A percentile compares a stretch with the other conserved stretches of the same genome.
phyloP scores from a whole-genome alignment of 2,113 vertebrate species.

The Loxodonta africana region DNA sequence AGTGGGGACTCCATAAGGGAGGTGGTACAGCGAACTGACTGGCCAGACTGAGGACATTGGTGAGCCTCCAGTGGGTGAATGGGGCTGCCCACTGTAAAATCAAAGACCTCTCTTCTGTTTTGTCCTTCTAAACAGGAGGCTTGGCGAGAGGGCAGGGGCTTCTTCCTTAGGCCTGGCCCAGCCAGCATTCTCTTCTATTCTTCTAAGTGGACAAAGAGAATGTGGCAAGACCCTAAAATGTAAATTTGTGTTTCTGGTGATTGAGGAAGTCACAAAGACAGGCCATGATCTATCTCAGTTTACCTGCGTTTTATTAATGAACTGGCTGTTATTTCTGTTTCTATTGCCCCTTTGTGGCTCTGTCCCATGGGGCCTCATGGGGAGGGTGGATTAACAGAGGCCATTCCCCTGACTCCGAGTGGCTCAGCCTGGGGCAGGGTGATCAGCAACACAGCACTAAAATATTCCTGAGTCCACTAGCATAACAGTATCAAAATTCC shows the following conservation, averaged over 20 bases:
- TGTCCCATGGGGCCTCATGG: not conserved
- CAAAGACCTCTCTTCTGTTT: not conserved
- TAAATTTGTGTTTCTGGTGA: not conserved
- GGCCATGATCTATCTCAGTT: not conserved
- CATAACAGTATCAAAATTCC: not conserved
- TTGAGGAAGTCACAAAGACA: not conserved
- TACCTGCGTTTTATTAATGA: not conserved
- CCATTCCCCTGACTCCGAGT: not conserved
- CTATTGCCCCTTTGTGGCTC: not conserved
- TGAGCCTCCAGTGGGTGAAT: not conserved
- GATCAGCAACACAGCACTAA: not conserved
- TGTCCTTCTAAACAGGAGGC: not conserved
- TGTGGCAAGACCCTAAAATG: not conserved
- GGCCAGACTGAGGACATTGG: not conserved
- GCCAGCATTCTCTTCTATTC: not conserved
- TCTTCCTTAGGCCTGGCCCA: not conserved
- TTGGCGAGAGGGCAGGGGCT: not conserved
- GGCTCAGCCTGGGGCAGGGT: not conserved
- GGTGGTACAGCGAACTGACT: not conserved
- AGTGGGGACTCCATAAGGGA: not conserved
- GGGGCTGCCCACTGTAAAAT: not conserved
- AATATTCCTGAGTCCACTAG: not conserved
- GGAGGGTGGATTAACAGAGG: not conserved
- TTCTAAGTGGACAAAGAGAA: not conserved
- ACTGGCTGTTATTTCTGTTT: not conserved